These are phyloP conservation scores for Larimichthys polyactis DNA, from an alignment of 2,113 vertebrate genomes.

Conservation along the genomic window DNA sequence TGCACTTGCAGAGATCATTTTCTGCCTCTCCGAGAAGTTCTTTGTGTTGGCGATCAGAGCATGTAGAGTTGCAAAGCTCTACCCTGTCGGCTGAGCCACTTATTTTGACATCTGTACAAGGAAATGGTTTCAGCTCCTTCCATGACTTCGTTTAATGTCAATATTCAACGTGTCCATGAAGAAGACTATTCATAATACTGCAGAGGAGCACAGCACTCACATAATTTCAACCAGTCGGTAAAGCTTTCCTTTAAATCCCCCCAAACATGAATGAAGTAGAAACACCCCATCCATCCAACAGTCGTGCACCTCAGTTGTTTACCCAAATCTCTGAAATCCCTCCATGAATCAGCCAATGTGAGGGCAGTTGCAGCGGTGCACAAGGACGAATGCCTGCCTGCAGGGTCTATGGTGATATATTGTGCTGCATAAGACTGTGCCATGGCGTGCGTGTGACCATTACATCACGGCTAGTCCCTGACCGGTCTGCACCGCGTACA, in stretches of 20 bases:
- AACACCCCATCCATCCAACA: slow-evolving; percentile 61
- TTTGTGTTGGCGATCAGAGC: slow-evolving; percentile 28
- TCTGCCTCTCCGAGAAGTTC: slow-evolving; percentile 26
- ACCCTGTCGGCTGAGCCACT: slow-evolving; percentile 16
- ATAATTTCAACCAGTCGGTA: slow-evolving; percentile 72
- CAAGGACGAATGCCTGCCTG: slow-evolving; percentile 62
- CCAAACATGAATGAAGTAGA: slow-evolving; percentile 69
- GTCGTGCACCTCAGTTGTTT: slow-evolving; percentile 66
- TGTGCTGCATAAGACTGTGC: slow-evolving; percentile 43
- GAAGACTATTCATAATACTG: slow-evolving; percentile 68
- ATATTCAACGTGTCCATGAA: slow-evolving; percentile 59
- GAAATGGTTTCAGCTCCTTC: slow-evolving; percentile 54
- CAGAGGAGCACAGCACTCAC: slow-evolving; percentile 50
- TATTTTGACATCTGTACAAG: slow-evolving; percentile 51
- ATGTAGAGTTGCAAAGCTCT: slow-evolving; percentile 13
- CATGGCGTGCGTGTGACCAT: slow-evolving; percentile 64
- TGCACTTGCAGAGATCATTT: slow-evolving; percentile 31
- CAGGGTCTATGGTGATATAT: slow-evolving; percentile 22
- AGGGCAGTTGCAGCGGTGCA: slow-evolving; percentile 50
- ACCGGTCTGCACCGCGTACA: slow-evolving; percentile 27
- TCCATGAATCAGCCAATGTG: slow-evolving; percentile 62
- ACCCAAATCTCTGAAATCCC: slow-evolving; percentile 78
- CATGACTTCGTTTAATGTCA: slow-evolving; percentile 60
- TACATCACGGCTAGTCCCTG: slow-evolving; percentile 67
- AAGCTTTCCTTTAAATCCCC: slow-evolving; percentile 78